Percentiles rank a stretch among this genome's conserved stretches.
Evolutionary conservation across 2,888 invertebrate genomes (phyloP).

Genomic region (Keiferia lycopersicella): DNA sequence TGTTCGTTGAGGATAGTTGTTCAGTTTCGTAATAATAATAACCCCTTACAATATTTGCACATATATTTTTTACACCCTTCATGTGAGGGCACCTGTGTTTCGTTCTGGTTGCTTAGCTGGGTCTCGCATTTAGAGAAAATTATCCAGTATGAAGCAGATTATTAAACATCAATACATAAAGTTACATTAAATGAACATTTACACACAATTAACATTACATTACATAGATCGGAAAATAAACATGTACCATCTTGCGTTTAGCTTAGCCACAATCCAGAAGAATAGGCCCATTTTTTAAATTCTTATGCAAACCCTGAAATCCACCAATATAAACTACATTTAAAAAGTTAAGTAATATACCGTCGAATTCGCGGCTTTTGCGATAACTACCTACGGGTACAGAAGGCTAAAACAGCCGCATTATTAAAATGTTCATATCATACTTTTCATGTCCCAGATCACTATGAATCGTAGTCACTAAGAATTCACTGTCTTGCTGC

Average conservation of each 20-base stretch:
- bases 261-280: not conserved
- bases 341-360: not conserved
- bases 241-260: not conserved
- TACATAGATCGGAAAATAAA: not conserved
- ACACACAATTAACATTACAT: not conserved
- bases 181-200: not conserved
- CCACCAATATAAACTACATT: not conserved
- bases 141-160: slow-evolving; percentile 3
- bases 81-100: no score
- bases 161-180: not conserved
- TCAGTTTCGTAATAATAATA: no score
- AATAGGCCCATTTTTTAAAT: not conserved
- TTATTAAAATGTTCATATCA: no score
- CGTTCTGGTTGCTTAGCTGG: no score
- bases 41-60: no score
- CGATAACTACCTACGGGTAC: no score
- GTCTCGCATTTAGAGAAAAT: no score
- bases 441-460: no score
- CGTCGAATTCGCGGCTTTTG: not conserved
- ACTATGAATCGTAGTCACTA: no score
- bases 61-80: no score
- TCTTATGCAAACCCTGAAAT: slow-evolving; percentile 1
- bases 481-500: no score
- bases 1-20: no score
- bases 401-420: not conserved